Percentiles rank a stretch among this genome's conserved stretches.
These are phyloP conservation scores for Sebastes oblongus DNA, from an alignment of 2,797 vertebrate species.

Conservation along the genomic window DNA sequence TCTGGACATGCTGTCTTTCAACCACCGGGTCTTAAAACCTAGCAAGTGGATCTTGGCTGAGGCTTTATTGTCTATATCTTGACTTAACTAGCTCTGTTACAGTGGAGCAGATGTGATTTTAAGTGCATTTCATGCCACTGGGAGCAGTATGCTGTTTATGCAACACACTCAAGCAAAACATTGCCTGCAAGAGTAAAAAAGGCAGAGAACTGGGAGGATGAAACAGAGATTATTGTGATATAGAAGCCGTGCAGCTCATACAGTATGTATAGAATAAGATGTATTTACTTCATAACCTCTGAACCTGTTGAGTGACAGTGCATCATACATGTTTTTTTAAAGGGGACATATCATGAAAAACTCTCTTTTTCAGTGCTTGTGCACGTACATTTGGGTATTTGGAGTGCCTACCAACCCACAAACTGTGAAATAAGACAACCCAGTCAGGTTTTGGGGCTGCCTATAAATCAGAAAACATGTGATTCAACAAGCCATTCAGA, in stretches of 20 bases:
- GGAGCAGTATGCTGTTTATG: slow-evolving; percentile 19
- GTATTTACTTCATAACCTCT: background rate
- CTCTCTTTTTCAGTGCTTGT: background rate
- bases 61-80: background rate
- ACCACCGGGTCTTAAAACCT: background rate
- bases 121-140: slow-evolving; percentile 11
- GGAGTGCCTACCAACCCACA: background rate
- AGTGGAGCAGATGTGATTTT: slow-evolving; percentile 8
- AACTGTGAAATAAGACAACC: background rate
- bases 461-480: background rate
- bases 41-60: background rate
- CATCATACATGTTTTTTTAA: slow-evolving; percentile 1
- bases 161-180: slow-evolving; percentile 14
- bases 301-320: background rate
- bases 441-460: background rate
- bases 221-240: background rate
- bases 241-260: background rate
- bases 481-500: background rate
- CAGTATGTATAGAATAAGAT: background rate
- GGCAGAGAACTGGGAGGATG: background rate
- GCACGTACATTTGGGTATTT: background rate
- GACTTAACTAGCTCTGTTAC: background rate
- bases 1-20: background rate
- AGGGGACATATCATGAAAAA: background rate
- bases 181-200: background rate